These are phyloP conservation scores for Drosophila nr. fundita DNA, from an alignment of 2,888 invertebrate species.

Conservation along the genomic window DNA sequence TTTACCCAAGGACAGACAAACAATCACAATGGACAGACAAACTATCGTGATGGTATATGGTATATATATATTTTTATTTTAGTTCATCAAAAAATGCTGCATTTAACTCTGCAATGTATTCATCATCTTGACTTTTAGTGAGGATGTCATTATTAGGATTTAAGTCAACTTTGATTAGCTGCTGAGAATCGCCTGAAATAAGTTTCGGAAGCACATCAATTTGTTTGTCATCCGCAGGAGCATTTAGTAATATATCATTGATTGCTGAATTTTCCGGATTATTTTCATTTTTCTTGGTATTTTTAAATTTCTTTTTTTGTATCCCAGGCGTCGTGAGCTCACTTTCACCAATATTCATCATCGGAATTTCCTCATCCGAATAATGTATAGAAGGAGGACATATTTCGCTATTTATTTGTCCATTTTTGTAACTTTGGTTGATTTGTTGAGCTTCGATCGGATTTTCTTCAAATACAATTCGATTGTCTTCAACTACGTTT, in stretches of 20 bases:
- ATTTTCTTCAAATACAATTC: not conserved
- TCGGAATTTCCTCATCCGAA: not conserved
- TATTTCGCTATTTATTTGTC: not conserved
- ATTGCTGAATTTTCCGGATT: not conserved
- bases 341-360: not conserved
- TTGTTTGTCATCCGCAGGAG: not conserved
- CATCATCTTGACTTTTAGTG: constrained; percentile 22
- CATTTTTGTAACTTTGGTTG: not conserved
- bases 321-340: not conserved
- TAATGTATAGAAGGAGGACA: not conserved
- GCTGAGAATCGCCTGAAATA: not conserved
- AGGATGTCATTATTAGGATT: not conserved
- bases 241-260: not conserved
- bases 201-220: not conserved
- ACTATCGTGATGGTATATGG: not conserved
- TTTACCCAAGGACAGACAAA: not conserved
- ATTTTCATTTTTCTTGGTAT: not conserved
- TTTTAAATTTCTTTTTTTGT: not conserved
- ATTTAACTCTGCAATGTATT: constrained; percentile 39
- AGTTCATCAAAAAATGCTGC: constrained; percentile 51
- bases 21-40: not conserved
- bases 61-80: constrained; percentile 17
- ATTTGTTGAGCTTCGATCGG: not conserved
- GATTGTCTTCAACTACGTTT: not conserved
- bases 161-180: not conserved